phyloP scores from a whole-genome alignment of 2,797 vertebrate genomes.

The Poecile montanus region DNA sequence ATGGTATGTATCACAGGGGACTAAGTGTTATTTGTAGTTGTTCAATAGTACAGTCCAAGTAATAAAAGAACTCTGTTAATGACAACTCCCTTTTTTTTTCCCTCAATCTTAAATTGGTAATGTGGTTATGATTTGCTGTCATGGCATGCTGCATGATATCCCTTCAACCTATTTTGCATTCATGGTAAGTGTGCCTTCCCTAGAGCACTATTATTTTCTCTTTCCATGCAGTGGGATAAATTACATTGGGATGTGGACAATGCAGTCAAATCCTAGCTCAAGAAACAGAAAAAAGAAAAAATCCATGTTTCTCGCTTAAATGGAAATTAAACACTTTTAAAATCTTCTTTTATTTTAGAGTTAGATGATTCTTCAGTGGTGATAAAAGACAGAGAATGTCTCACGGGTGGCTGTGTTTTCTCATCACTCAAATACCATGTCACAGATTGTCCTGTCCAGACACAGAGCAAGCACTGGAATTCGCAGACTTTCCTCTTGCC shows the following conservation, averaged over 20 bases:
- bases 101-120: neutral
- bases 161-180: neutral
- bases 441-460: neutral
- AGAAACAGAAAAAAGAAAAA: neutral
- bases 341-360: neutral
- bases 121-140: neutral
- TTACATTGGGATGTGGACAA: neutral
- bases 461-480: neutral
- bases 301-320: neutral
- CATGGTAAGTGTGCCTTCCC: neutral
- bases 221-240: neutral
- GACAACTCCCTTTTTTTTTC: neutral
- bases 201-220: neutral
- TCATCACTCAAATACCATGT: neutral
- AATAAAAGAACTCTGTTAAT: neutral
- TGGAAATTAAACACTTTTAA: neutral
- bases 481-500: neutral
- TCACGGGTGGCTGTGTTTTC: neutral
- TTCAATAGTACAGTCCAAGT: neutral
- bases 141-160: neutral
- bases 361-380: neutral
- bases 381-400: neutral
- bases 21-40: neutral
- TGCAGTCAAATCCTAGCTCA: neutral
- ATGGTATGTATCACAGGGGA: neutral